Percentiles rank a stretch among this genome's conserved stretches.
Conservation (phyloP, 2,888 invertebrate genomes). For the Anticlea derivata region DNA sequence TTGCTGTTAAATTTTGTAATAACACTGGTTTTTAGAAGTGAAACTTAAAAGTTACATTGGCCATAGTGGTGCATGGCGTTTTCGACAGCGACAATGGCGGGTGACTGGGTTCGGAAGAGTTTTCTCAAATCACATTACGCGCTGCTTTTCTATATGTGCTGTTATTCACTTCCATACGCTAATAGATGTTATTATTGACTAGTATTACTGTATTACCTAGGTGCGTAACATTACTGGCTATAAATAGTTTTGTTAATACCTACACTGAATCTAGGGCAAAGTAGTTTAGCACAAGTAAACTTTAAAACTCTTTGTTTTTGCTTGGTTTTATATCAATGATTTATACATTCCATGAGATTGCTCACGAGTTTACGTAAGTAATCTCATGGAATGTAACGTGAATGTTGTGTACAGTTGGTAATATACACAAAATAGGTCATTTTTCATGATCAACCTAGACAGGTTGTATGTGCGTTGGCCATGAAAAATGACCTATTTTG, state of each 20-base stretch:
- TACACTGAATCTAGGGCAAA: constrained; percentile 19
- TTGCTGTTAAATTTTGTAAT: constrained; percentile 33
- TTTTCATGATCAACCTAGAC: too few species aligned
- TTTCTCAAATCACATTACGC: background rate
- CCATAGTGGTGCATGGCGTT: too few species aligned
- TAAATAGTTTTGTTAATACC: constrained; percentile 39
- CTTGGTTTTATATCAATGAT: background rate
- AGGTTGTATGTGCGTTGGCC: too few species aligned
- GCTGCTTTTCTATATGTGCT: background rate
- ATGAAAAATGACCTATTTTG: background rate
- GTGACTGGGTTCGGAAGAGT: too few species aligned
- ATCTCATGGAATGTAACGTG: too few species aligned
- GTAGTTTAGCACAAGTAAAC: constrained; percentile 10
- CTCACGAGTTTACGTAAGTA: too few species aligned
- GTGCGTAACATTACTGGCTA: constrained; percentile 44
- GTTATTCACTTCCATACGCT: background rate
- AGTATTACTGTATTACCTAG: background rate
- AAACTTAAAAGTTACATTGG: background rate
- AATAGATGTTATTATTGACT: background rate
- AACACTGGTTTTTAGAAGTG: background rate
- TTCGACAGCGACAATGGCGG: too few species aligned
- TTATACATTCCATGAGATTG: background rate
- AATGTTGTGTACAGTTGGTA: too few species aligned
- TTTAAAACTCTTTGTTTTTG: constrained; percentile 6
- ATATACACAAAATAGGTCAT: background rate